phyloP scores from a whole-genome alignment of 2,888 invertebrate genomes.

The Pandemis heparana region DNA sequence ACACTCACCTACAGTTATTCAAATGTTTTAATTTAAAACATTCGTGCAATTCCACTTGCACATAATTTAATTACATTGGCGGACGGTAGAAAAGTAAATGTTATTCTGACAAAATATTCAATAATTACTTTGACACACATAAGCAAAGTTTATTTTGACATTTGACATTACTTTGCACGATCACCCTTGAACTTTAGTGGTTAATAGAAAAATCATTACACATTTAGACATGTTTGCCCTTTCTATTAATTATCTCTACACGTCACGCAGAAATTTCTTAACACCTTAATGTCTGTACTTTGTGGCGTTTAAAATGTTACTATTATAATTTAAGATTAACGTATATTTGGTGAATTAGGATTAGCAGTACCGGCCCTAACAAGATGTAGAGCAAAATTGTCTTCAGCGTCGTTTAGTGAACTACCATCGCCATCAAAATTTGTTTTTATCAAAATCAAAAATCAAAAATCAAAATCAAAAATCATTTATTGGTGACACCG shows the following conservation, averaged over 20 bases:
- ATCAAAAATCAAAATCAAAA: too few relatives aligned
- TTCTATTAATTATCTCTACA: slow-evolving; percentile 1
- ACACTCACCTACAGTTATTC: background rate
- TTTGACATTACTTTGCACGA: slow-evolving; percentile 2
- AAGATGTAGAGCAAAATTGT: too few relatives aligned
- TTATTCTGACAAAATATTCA: background rate
- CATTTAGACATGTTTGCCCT: background rate
- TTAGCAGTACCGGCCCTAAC: too few relatives aligned
- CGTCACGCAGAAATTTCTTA: background rate
- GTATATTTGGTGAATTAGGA: too few relatives aligned
- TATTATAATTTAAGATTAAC: background rate
- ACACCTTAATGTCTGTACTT: background rate
- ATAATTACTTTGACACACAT: slow-evolving; percentile 10
- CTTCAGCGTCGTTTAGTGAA: too few relatives aligned
- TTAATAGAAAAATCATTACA: slow-evolving; percentile 5
- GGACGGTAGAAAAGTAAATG: background rate
- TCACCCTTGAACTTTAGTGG: slow-evolving; percentile 5
- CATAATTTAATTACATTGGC: background rate
- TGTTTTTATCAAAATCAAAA: too few relatives aligned
- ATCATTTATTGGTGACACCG: too few relatives aligned
- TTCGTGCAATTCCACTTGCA: background rate
- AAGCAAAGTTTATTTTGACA: background rate
- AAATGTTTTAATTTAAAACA: slow-evolving; percentile 5
- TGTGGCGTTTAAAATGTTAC: background rate
- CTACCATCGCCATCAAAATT: too few relatives aligned